These are phyloP conservation scores for Anodontia alba DNA, from an alignment of 2,888 invertebrate genomes.

Conservation along the genomic window DNA sequence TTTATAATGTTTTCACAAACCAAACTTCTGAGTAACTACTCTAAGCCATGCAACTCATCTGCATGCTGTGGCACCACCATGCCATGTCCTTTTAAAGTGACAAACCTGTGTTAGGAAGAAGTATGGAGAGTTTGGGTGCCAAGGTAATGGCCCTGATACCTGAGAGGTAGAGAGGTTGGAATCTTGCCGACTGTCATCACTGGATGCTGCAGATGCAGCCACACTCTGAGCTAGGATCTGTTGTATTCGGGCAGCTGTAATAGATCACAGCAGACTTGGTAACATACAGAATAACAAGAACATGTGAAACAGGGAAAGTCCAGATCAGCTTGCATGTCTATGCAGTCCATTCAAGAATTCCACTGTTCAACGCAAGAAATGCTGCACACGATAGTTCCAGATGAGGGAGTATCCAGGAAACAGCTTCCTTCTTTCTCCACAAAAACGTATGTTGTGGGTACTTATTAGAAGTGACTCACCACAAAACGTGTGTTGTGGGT, in stretches of 20 bases:
- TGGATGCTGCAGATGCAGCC: constrained; percentile 73
- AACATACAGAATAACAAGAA: no score
- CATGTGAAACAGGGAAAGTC: no score
- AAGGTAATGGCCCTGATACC: constrained; percentile 70
- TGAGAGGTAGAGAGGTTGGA: constrained; percentile 63
- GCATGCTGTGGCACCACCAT: neutral
- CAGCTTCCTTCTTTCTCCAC: no score
- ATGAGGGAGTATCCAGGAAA: no score
- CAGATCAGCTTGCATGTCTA: no score
- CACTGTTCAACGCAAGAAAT: no score
- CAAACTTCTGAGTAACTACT: neutral
- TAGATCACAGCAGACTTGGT: neutral
- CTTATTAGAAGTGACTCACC: no score
- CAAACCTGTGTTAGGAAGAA: constrained; percentile 67
- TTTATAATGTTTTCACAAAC: neutral
- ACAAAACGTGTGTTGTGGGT: no score
- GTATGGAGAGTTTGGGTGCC: constrained; percentile 61
- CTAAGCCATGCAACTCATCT: neutral
- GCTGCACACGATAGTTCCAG: no score
- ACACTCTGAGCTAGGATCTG: constrained; percentile 76
- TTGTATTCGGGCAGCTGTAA: constrained; percentile 72
- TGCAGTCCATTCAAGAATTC: no score
- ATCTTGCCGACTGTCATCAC: constrained; percentile 76
- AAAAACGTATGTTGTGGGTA: no score
- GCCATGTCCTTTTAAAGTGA: constrained; percentile 35